Evolutionary conservation across 2,888 invertebrate genomes (phyloP), one percentile per base, ranked within the genome.

Genomic region (Himalopsyche anomala): DNA sequence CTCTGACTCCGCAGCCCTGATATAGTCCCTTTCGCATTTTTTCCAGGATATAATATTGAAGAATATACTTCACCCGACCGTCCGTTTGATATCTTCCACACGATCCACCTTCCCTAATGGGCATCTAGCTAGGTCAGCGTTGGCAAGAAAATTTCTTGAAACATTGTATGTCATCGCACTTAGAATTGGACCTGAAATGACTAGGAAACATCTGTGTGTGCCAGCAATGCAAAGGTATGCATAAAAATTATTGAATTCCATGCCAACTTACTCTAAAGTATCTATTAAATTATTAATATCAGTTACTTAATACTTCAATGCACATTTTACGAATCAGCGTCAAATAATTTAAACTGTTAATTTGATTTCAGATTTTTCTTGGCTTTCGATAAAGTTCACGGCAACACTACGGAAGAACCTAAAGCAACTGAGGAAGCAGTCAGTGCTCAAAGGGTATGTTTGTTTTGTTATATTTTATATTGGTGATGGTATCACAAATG

Each of bases 41-140:
- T 91, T 93, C 55, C 92, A 98, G 97, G 98, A 99, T 90, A 95
- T 95, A 0, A 95, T 99, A 86, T 93, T 99, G 36, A 96, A 96
- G 90, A 95, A 95, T 38, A 96, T 99, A 81, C 91, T 99, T 0
- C 95, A 97, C 90, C 98, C 98, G 17, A 95, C 96, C 0, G 94
- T 98, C 2, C 94, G 96, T 2, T 92, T 99, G 56, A 92, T 98
- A 3, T 96, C 97, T 4, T 97, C 98, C 0, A 95, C 95, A 0
- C 95, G 96, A 87, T 94, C 96, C 88, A 92, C 95, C 12, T 99
- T 98, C 92, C 98, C 98, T 0, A 96, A 95, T 90, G 98, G 98
- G 0, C 93, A 94, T 81, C 91, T 93, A 42, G 97, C 97, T 0
- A 94, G 98, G 1, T 94, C 94, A 81, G 95, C 97, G 9, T 92